phyloP scores from a whole-genome alignment of 1,140 invertebrate species.

The Acromyrmex heyeri region DNA sequence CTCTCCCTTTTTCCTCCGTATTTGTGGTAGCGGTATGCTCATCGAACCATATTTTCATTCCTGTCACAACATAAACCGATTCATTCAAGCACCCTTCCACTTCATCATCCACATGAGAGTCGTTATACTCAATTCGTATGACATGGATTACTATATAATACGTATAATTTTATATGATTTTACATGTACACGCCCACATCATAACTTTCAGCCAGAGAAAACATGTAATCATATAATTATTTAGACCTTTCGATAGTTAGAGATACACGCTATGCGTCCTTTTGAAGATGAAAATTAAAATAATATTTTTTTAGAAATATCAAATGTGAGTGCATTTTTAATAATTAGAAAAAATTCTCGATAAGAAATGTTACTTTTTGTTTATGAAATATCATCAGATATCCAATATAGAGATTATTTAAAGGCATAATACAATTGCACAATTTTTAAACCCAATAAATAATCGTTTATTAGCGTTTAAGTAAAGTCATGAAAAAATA shows the following conservation, averaged over 20 bases:
- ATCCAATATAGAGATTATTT: background rate
- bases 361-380: background rate
- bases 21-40: conserved; percentile 24
- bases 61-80: conserved; percentile 59
- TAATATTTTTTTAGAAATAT: background rate
- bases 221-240: background rate
- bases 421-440: background rate
- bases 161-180: conserved; percentile 9
- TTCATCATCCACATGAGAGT: background rate
- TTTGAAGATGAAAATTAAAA: background rate
- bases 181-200: background rate
- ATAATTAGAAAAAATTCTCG: background rate
- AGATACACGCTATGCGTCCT: background rate
- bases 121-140: conserved; percentile 40
- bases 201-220: background rate
- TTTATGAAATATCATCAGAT: background rate
- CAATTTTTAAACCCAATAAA: background rate
- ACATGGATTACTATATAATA: conserved; percentile 23
- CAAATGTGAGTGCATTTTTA: background rate
- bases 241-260: background rate
- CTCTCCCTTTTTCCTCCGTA: conserved; percentile 19
- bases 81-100: conserved; percentile 17
- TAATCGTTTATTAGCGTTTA: conserved; percentile 26
- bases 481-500: conserved; percentile 21
- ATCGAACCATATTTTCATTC: conserved; percentile 53